Conservation (phyloP, 2,797 vertebrate species). For the Jordanella pulchra region DNA sequence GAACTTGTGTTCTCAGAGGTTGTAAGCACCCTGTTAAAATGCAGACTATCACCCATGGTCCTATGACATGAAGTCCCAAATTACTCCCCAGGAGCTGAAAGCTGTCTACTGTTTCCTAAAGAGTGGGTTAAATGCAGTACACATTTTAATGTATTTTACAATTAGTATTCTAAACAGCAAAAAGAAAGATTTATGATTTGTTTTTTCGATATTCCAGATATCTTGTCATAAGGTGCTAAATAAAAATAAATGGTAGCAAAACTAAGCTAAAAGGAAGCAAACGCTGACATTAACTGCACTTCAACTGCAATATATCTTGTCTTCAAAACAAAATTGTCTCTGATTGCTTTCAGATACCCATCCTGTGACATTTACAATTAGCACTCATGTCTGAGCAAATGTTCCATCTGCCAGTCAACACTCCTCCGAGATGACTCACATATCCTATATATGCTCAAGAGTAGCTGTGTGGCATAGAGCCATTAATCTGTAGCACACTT, state of each 20-base stretch:
- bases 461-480: conserved; percentile 32
- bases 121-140: no score
- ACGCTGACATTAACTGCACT: not conserved
- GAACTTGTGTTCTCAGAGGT: no score
- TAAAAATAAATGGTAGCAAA: not conserved
- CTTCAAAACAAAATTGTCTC: conserved; percentile 10
- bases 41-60: no score
- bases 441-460: conserved; percentile 25
- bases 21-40: no score
- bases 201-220: not conserved
- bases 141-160: not conserved
- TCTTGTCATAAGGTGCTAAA: not conserved
- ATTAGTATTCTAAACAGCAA: not conserved
- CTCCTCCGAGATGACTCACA: conserved; percentile 42
- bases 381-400: conserved; percentile 37
- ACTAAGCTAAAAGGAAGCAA: not conserved
- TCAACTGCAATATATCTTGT: not conserved
- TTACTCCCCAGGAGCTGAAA: no score
- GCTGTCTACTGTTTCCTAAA: no score
- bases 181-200: not conserved
- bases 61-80: no score
- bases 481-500: conserved; percentile 48
- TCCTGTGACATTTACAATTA: conserved; percentile 18
- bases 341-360: conserved; percentile 19
- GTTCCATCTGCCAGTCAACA: conserved; percentile 24